Base-by-base conservation (phyloP, 2,888 invertebrate species). In the Macropis europaea region DNA sequence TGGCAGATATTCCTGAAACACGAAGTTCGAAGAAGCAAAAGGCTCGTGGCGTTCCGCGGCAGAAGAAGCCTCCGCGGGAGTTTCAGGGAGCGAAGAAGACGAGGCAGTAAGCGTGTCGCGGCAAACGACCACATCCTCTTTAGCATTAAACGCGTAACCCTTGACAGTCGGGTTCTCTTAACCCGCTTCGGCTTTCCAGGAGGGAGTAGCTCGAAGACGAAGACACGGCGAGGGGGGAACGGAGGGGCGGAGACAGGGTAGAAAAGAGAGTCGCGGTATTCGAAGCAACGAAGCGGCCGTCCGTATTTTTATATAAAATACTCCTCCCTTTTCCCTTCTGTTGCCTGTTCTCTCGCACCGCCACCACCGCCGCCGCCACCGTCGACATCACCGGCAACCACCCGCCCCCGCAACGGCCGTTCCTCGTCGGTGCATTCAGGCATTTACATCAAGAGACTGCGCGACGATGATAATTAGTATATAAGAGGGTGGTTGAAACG, bases 381-480 rank as follows among this genome's bases (percentile, higher is more conserved):
- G n/a, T 7, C 36, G 15, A 6, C 36, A 17, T 13, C 38, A 24
- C 32, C 50, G n/a, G 57, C 63, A 47, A 42, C 52, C 57, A 15
- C 42, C 52, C 57, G n/a, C 42, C 59, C 50, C 52, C 50, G 28
- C 56, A 3, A 52, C 62, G 52, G 59, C 73, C 66, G 61, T 60
- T 59, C 69, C 69, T 54, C 76, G 56, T 71, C 74, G 77, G 84
- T 86, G 87, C 87, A 84, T 86, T 85, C 77, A 82, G 83, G 86
- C 88, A 83, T 88, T 87, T 84, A 83, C 81, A 83, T 87, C 81
- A 84, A 88, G 88, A 86, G 86, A 85, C 85, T 84, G 73, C 80
- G 80, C 77, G 85, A 88, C 84, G 86, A 87, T 86, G 88, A 88
- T 89, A 89, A 89, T 89, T 89, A 89, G 89, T 86, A 83, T 79